These are phyloP conservation scores for Melanotaenia trifasciata DNA, from an alignment of 2,797 vertebrate genomes.

Conservation along the genomic window DNA sequence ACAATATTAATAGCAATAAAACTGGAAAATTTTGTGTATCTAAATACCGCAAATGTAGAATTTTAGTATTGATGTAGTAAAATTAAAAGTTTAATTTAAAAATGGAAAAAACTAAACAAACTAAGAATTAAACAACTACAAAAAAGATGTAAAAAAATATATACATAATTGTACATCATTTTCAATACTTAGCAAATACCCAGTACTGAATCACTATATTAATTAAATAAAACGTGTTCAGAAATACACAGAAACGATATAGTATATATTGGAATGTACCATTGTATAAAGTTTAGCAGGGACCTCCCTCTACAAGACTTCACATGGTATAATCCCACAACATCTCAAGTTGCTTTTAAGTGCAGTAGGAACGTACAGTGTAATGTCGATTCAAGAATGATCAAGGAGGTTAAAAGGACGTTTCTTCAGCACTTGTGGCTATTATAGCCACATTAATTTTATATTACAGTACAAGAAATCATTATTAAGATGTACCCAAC, in stretches of 20 bases:
- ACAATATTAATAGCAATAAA: no score
- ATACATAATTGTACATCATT: no score
- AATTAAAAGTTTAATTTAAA: no score
- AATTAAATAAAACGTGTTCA: background rate
- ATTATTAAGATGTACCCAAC: background rate
- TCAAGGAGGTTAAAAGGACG: background rate
- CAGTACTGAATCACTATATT: background rate
- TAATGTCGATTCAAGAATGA: background rate
- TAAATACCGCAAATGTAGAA: no score
- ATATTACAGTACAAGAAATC: background rate
- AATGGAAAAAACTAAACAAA: no score
- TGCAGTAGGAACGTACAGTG: constrained; percentile 20
- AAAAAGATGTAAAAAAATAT: background rate
- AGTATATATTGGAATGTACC: constrained; percentile 52
- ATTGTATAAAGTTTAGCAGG: constrained; percentile 28
- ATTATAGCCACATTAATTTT: background rate
- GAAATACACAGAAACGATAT: background rate
- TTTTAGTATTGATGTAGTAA: no score
- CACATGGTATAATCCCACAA: constrained; percentile 59
- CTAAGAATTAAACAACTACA: no score
- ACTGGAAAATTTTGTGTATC: no score
- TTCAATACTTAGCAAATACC: background rate
- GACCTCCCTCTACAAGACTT: constrained; percentile 21
- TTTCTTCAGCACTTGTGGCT: background rate
- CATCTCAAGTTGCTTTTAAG: constrained; percentile 53